Conservation (phyloP, 2,797 vertebrate species). For the Sebastes taczanowskii region DNA sequence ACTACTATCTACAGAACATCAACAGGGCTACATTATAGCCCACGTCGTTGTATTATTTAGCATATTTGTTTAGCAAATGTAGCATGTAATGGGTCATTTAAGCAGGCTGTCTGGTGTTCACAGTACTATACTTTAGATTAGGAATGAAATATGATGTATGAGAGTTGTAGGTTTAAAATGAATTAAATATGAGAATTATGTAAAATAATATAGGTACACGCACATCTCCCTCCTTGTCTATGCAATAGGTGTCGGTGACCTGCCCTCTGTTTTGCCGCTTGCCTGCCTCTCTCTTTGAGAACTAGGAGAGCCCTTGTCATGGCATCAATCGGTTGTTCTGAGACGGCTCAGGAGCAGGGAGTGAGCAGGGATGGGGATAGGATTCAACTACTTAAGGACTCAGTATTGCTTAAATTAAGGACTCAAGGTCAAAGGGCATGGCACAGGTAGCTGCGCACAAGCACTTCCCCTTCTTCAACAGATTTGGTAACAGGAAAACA, state of each 20-base stretch:
- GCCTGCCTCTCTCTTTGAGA: not conserved
- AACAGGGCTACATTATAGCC: not conserved
- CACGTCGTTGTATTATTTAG: not conserved
- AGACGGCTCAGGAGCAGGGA: not conserved
- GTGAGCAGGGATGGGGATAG: not conserved
- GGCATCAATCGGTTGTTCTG: not conserved
- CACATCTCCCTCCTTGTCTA: not conserved
- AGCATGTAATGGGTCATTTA: not conserved
- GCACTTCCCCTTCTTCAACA: not conserved
- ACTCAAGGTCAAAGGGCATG: conserved; percentile 27
- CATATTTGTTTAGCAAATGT: not conserved
- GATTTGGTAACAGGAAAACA: not conserved
- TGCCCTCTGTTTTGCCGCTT: not conserved
- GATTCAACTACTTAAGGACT: not conserved
- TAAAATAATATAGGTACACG: not conserved
- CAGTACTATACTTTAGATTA: not conserved
- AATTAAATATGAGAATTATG: not conserved
- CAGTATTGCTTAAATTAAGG: not conserved
- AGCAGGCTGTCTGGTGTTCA: not conserved
- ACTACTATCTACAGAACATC: not conserved
- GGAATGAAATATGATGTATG: not conserved
- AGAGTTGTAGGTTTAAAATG: not conserved
- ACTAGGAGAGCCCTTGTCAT: not conserved
- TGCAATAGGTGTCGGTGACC: not conserved
- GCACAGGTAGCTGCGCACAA: not conserved